Conservation (phyloP, 2,888 invertebrate genomes). For the Campoletis raptor region DNA sequence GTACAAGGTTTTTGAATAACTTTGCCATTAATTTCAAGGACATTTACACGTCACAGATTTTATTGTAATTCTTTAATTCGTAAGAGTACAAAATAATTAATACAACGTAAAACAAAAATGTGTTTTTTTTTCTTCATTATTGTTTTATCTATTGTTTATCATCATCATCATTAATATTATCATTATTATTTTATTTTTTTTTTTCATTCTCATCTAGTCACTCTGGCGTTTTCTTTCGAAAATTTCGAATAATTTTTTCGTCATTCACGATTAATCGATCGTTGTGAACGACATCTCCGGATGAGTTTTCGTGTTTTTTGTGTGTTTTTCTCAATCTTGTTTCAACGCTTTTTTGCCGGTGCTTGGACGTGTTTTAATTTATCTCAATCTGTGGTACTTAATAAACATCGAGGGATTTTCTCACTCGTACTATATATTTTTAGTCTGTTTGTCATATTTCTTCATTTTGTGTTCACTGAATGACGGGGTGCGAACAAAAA, state of each 20-base stretch:
- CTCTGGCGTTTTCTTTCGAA: slow-evolving; percentile 44
- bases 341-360: slow-evolving; percentile 33
- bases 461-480: slow-evolving; percentile 4
- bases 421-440: slow-evolving; percentile 40
- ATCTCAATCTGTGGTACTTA: slow-evolving; percentile 42
- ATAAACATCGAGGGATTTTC: slow-evolving; percentile 50
- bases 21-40: slow-evolving; percentile 44
- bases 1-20: slow-evolving; percentile 54
- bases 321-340: slow-evolving; percentile 10
- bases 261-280: slow-evolving; percentile 29
- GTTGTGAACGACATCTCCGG: slow-evolving; percentile 25
- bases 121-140: slow-evolving; percentile 66
- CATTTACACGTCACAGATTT: slow-evolving; percentile 77
- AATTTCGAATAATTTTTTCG: slow-evolving; percentile 51
- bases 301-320: slow-evolving; percentile 36
- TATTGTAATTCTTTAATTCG: slow-evolving; percentile 80
- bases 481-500: slow-evolving; percentile 2
- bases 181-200: slow-evolving; percentile 14
- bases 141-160: slow-evolving; percentile 57
- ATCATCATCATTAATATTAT: slow-evolving; percentile 45
- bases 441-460: slow-evolving; percentile 33
- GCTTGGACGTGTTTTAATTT: slow-evolving; percentile 52
- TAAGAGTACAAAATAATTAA: slow-evolving; percentile 83
- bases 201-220: slow-evolving; percentile 32
- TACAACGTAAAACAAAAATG: slow-evolving; percentile 78